These are phyloP conservation scores for Mormyrus hasselquistii DNA, from an alignment of 2,797 vertebrate genomes.

Conservation along the genomic window DNA sequence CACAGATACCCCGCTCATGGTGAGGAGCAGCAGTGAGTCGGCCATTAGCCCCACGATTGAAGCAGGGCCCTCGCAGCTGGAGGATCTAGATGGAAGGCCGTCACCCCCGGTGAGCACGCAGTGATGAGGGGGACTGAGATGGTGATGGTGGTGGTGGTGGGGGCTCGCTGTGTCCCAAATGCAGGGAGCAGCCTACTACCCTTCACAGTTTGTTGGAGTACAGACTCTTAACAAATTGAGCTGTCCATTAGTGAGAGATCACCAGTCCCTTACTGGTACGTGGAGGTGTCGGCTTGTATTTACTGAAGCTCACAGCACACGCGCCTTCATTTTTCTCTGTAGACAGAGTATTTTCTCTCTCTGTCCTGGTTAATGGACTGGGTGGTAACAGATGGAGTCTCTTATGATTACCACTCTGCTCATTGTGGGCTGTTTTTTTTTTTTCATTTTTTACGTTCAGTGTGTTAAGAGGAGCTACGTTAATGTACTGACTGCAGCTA, in stretches of 20 bases:
- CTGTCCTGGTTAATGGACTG: slow-evolving; percentile 42
- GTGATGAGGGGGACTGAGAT: background rate
- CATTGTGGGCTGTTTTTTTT: background rate
- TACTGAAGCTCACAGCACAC: background rate
- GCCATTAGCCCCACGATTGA: slow-evolving; percentile 38
- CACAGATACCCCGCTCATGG: slow-evolving; percentile 16
- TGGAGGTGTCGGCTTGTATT: background rate
- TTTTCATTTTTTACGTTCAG: background rate
- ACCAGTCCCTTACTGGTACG: background rate
- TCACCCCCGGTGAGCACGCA: slow-evolving; percentile 49
- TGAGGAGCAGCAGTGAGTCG: slow-evolving; percentile 24
- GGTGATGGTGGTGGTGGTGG: background rate
- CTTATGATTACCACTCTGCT: slow-evolving; percentile 13
- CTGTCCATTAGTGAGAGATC: slow-evolving; percentile 28
- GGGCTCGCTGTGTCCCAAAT: slow-evolving; percentile 10
- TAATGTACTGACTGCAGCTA: slow-evolving; percentile 13
- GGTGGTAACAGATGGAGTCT: slow-evolving; percentile 39
- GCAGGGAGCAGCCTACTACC: background rate
- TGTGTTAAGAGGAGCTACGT: background rate
- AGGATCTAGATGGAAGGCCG: slow-evolving; percentile 47
- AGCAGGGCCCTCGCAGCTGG: slow-evolving; percentile 42
- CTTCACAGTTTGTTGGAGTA: background rate
- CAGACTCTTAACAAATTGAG: slow-evolving; percentile 25
- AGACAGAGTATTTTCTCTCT: slow-evolving; percentile 15
- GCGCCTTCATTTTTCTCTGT: slow-evolving; percentile 6